These are phyloP conservation scores for Baronia brevicornis DNA, from an alignment of 2,888 invertebrate species.

Conservation along the genomic window DNA sequence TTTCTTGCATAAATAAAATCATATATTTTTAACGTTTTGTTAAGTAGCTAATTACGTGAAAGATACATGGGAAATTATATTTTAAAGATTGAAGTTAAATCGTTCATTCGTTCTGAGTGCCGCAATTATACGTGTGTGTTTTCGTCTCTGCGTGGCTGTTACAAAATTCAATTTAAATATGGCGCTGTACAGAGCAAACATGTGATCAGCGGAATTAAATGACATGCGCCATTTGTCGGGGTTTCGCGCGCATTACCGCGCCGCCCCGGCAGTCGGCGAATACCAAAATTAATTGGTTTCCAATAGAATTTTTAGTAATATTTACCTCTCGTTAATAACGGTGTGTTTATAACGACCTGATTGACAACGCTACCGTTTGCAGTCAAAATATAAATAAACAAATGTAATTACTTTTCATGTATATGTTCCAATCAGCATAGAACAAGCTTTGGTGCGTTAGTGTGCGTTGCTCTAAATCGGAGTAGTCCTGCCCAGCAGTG, in stretches of 20 bases:
- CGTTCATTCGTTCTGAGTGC: conserved; percentile 31
- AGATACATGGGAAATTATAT: conserved; percentile 27
- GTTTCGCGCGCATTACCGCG: conserved; percentile 37
- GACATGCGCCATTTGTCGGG: conserved; percentile 62
- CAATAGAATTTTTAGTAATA: conserved; percentile 51
- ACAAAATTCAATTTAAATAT: conserved; percentile 72
- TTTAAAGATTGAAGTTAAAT: conserved; percentile 43
- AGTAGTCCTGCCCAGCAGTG: no score
- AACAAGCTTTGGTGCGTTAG: no score
- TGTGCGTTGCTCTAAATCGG: no score
- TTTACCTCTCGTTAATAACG: conserved; percentile 9
- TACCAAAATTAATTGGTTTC: conserved; percentile 67
- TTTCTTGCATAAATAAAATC: conserved; percentile 10
- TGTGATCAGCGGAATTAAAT: conserved; percentile 70
- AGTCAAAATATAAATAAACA: conserved; percentile 23
- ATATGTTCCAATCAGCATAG: no score
- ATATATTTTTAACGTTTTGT: no score
- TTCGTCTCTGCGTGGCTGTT: conserved; percentile 50
- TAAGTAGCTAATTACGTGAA: no score
- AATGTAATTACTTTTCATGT: no score
- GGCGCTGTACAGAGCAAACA: conserved; percentile 64
- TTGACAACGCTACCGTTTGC: no score
- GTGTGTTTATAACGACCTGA: no score
- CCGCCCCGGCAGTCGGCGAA: conserved; percentile 32
- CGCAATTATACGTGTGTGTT: conserved; percentile 53